A percentile compares a stretch with the other conserved stretches of the same genome.
phyloP scores from a whole-genome alignment of 2,113 vertebrate genomes.

The Pao palembangensis region DNA sequence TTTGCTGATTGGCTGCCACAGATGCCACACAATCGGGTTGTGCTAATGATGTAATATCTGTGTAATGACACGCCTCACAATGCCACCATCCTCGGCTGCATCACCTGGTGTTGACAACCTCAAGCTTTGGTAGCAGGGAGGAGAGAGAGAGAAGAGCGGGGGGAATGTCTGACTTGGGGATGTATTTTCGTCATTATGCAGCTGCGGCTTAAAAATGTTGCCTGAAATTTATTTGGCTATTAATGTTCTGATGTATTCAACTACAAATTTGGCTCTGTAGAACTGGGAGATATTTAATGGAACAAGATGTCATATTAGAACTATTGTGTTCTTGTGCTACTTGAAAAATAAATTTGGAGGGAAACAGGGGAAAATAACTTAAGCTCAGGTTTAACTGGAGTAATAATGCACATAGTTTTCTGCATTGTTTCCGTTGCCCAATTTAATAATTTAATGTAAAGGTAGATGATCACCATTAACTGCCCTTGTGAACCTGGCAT shows the following conservation, averaged over 20 bases:
- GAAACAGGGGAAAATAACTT: too few relatives aligned
- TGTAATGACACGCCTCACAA: slow-evolving; percentile 28
- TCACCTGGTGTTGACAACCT: slow-evolving; percentile 30
- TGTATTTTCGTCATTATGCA: slow-evolving; percentile 47
- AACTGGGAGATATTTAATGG: slow-evolving; percentile 28
- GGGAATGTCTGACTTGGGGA: slow-evolving; percentile 37
- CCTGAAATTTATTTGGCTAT: slow-evolving; percentile 35
- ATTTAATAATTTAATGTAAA: too few relatives aligned
- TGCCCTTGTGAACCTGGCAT: not conserved
- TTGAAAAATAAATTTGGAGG: too few relatives aligned
- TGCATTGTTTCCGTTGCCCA: too few relatives aligned
- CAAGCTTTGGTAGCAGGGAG: slow-evolving; percentile 17
- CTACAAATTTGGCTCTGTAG: slow-evolving; percentile 33
- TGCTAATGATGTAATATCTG: slow-evolving; percentile 20
- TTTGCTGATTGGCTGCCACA: too few relatives aligned
- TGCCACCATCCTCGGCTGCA: slow-evolving; percentile 21
- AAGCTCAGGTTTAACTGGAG: too few relatives aligned
- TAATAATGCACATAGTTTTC: too few relatives aligned
- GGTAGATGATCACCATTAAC: too few relatives aligned
- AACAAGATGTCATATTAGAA: slow-evolving; percentile 8
- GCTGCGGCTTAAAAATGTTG: slow-evolving; percentile 23
- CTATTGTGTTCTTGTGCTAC: too few relatives aligned
- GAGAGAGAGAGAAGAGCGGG: slow-evolving; percentile 17
- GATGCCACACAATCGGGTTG: too few relatives aligned
- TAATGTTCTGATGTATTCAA: slow-evolving; percentile 30